Evolutionary conservation across 2,888 invertebrate species (phyloP), one percentile per base, ranked within the genome.

Genomic region (Drosophila multiciliata): DNA sequence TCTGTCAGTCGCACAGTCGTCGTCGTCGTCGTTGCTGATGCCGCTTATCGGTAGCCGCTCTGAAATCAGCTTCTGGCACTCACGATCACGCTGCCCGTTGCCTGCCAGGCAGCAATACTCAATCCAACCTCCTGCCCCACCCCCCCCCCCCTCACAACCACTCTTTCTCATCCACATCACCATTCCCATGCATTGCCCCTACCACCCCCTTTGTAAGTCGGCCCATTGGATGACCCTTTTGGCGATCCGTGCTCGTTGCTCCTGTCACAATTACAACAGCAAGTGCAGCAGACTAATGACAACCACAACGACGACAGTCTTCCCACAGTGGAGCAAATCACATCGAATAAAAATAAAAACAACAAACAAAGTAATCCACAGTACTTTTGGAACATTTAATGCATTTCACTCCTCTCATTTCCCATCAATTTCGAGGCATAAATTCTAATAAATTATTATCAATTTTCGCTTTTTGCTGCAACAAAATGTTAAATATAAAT

Each of bases 31-130:
- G 58, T 42, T 26, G n/a, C 23, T 38, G 63, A 61, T 67, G 74
- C 77, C 82, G 91, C 89, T 92, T 91, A 92, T 91, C 91, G 87
- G 92, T 90, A 91, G 91, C 91, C 73, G 72, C 66, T 80, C 80
- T 80, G 83, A 80, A 80, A 88, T 83, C 86, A 87, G 91, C 92
- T 92, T 91, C 91, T 91, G 92, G 90, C 91, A 91, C 91, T 91
- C 92, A 91, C 92, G 91, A 87, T 80, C 83, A 80, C 81, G 70
- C 75, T 68, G 49, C 26, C 17, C 45, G 45, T 45, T 45, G 45
- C 23, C 45, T 45, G 82, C 60, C 64, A 60, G 42, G 50, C 26
- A 38, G 32, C 48, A 58, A 49, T 63, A 57, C 26, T 15, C 35
- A 12, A 12, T 45, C 50, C 63, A 15, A 35, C n/a, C 40, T 11